Conservation (phyloP, 2,797 vertebrate genomes). For the Siniperca scherzeri region DNA sequence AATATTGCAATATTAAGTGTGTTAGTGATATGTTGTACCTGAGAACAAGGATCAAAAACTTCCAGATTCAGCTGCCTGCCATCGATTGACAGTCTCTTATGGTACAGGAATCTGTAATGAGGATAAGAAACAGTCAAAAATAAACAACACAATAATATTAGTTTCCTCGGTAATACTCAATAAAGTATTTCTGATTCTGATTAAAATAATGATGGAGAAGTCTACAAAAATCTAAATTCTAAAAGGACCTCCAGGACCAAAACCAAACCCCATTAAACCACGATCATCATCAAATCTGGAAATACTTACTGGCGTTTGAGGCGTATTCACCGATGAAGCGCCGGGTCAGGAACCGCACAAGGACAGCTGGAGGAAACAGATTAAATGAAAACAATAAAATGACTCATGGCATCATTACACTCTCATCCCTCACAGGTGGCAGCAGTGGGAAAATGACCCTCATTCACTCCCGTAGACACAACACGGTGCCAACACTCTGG, state of each 20-base stretch:
- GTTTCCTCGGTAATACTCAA: too few species aligned
- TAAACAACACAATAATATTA: neutral
- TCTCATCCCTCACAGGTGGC: conserved; percentile 55
- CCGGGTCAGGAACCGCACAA: conserved; percentile 83
- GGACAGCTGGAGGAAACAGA: conserved; percentile 72
- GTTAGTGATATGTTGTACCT: conserved; percentile 64
- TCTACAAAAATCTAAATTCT: neutral
- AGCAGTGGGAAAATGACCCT: neutral
- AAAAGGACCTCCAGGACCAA: too few species aligned
- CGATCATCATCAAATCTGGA: conserved; percentile 32
- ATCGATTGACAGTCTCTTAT: conserved; percentile 82
- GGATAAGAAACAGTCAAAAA: neutral
- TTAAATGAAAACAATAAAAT: conserved; percentile 28
- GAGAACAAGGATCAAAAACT: conserved; percentile 83
- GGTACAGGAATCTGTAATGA: conserved; percentile 80
- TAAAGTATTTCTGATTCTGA: too few species aligned
- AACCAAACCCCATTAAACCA: neutral
- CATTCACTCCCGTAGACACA: conserved; percentile 11
- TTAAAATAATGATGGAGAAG: neutral
- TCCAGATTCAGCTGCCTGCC: conserved; percentile 84
- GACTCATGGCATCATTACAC: conserved; percentile 52
- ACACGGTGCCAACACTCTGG: conserved; percentile 27
- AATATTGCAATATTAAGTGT: neutral
- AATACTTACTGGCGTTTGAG: conserved; percentile 81
- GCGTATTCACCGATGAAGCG: conserved; percentile 85